Evolutionary conservation across 2,888 invertebrate genomes (phyloP), one percentile per base, ranked within the genome.

Genomic region (Rotaria sp.): DNA sequence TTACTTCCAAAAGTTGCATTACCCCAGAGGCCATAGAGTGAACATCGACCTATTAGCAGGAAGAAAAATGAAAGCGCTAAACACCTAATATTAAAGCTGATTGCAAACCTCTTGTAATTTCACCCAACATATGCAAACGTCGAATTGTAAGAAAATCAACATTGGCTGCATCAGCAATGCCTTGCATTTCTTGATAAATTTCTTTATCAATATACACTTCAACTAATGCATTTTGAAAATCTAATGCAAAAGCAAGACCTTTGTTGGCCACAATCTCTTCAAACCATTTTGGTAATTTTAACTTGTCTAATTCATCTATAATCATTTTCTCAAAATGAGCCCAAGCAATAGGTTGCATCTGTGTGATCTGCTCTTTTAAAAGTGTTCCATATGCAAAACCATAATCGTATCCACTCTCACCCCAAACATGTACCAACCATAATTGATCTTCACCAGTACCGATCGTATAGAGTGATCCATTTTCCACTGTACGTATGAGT

Each of bases 11-110:
- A 8, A 48, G 85, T 75, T 18, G 86, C 85, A 24, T 85, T 74
- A 21, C 86, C 86, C 86, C 86, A 86, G 35, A 85, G 75, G 24
- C 86, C 86, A 59, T 75, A 86, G 45, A 86, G 55, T 45, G 86
- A 86, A 84, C 86, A 86, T 24, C 86, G 85, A 75, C 86, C 86
- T 85, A 75, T 84, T 21, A 35, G 57, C 21, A 30, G 59, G 52
- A 24, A 30, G 2, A n/a, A 45, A 50, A 57, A 24, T 50, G 7
- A n/a, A n/a, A n/a, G 2, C 10, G 10, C n/a, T 2, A 10, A 11
- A 59, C 1, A 59, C 1, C n/a, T 11, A 59, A n/a, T n/a, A 11
- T n/a, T 3, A 59, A n/a, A n/a, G n/a, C 11, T 57, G 4, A 30
- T 30, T 7, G 48, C n/a, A n/a, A 35, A 24, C 55, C 84, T 84